Percentiles rank a stretch among this genome's conserved stretches.
Conservation (phyloP, 2,797 vertebrate genomes). For the Iguana delicatissima region DNA sequence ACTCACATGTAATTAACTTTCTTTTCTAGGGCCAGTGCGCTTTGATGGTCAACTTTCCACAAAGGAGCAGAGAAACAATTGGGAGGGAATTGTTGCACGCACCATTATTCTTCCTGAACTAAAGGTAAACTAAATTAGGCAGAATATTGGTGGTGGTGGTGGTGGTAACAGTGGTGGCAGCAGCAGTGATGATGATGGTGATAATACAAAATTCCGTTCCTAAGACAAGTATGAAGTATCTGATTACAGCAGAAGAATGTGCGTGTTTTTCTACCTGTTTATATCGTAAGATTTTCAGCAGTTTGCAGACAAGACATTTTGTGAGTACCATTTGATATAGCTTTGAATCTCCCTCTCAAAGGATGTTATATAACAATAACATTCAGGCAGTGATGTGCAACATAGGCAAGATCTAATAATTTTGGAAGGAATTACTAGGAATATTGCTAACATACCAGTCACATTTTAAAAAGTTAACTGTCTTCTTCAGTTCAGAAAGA, state of each 20-base stretch:
- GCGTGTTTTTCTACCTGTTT: not conserved
- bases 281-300: not conserved
- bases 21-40: slow-evolving; percentile 76
- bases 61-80: slow-evolving; percentile 86
- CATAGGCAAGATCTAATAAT: too few relatives aligned
- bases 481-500: too few relatives aligned
- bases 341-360: not conserved
- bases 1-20: slow-evolving; percentile 32
- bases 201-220: not conserved
- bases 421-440: too few relatives aligned
- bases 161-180: not conserved
- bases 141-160: not conserved
- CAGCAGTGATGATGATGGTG: not conserved
- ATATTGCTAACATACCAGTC: too few relatives aligned
- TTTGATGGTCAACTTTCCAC: slow-evolving; percentile 81
- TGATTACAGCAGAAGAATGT: not conserved
- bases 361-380: too few relatives aligned
- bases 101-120: slow-evolving; percentile 82
- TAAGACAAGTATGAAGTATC: not conserved
- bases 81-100: slow-evolving; percentile 84
- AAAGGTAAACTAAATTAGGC: slow-evolving; percentile 78
- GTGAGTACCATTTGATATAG: not conserved
- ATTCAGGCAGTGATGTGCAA: too few relatives aligned
- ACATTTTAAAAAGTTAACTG: not conserved
- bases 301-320: not conserved